These are phyloP conservation scores for Dicentrarchus labrax DNA, from an alignment of 2,113 vertebrate species.

Conservation along the genomic window DNA sequence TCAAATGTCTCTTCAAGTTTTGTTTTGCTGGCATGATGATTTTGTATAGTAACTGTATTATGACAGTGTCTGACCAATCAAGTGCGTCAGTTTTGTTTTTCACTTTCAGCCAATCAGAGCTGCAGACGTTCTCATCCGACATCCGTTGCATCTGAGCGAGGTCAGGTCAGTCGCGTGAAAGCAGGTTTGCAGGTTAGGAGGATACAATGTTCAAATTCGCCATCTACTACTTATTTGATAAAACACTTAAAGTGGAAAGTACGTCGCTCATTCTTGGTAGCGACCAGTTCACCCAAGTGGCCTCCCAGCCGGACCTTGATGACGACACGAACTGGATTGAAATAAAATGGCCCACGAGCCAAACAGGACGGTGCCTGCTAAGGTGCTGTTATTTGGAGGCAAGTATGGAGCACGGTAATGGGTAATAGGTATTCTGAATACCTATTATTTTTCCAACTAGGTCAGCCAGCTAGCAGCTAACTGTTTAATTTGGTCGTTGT, in stretches of 20 bases:
- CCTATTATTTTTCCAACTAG: not conserved
- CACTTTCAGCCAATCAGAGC: not conserved
- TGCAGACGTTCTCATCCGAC: not conserved
- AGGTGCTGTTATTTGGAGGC: not conserved
- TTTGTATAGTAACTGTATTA: not conserved
- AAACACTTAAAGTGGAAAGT: not conserved
- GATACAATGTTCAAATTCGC: not conserved
- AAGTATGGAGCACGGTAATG: not conserved
- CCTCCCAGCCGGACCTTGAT: constrained; percentile 3
- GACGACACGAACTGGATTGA: not conserved
- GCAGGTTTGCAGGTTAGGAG: not conserved
- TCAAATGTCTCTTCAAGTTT: not conserved
- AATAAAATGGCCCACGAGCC: not conserved
- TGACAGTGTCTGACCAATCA: not conserved
- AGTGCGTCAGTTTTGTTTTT: not conserved
- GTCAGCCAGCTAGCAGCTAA: not conserved
- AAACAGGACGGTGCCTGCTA: not conserved
- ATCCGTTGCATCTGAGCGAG: not conserved
- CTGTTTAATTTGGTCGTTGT: not conserved
- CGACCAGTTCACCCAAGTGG: not conserved
- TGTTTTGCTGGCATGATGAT: not conserved
- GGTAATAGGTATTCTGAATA: not conserved
- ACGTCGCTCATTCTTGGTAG: not conserved
- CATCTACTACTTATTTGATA: not conserved
- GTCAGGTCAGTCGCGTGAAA: not conserved